Evolutionary conservation across 2,113 vertebrate genomes (phyloP), one percentile per base, ranked within the genome.

Genomic region (Chaetorhynchus papuensis): DNA sequence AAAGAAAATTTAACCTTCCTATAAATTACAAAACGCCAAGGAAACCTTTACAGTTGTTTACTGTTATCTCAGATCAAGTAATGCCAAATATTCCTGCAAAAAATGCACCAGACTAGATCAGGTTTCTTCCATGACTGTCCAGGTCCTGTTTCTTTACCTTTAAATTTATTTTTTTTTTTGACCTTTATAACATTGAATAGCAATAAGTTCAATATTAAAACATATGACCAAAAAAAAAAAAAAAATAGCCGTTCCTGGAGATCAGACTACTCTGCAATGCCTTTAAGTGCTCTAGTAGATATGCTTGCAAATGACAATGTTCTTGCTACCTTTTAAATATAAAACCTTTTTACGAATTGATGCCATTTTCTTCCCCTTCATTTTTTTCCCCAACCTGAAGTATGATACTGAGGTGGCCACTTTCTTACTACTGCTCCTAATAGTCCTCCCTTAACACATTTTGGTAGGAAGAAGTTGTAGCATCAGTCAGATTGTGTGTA

Each of bases 251-350:
- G 3, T 44, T 35, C 15, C 6, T 75, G 17, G 10, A 66, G 41
- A 68, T 52, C 4, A 68, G n/a, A 50, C 13, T 44, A 78, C 14
- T 71, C 41, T 13, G 21, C 19, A 78, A 89, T 21, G 13, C 13
- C 9, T 50, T 22, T 35, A 50, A 18, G 6, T 37, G 5, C 22
- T 35, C 42, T 77, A 63, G 8, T 3, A 82, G n/a, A 10, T 39
- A 23, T 3, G 7, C 72, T 54, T 79, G 39, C n/a, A 53, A 74
- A 49, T 0, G 0, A 52, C 3, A 7, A 7, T 22, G 13, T 45
- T 64, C 41, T 33, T 75, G 49, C 18, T 49, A 30, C 6, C 52
- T 87, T 65, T 76, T 45, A 75, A 90, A 54, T 37, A 30, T 4
- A 79, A 83, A 64, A 24, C 5, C 15, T 20, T 35, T 83, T 64